These are phyloP conservation scores for Parnassius apollo DNA, from an alignment of 2,888 invertebrate species.

Conservation along the genomic window DNA sequence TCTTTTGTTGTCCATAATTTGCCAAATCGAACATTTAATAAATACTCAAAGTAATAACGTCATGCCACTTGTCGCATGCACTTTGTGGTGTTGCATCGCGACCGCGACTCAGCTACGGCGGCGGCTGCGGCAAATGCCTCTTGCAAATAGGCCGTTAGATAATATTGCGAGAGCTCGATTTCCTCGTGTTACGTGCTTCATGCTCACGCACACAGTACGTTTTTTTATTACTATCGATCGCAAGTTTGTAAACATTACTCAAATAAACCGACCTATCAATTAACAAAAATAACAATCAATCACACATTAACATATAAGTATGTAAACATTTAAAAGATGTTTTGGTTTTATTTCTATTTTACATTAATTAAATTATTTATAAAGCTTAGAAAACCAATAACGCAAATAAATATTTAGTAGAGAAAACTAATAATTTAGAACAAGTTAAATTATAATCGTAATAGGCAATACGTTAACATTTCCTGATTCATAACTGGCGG, in stretches of 20 bases:
- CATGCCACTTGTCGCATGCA: constrained; percentile 14
- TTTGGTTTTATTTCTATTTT: background rate
- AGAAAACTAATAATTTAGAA: constrained; percentile 28
- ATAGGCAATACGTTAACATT: constrained; percentile 43
- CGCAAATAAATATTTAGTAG: constrained; percentile 1
- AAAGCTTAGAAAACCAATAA: background rate
- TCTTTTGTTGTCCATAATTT: background rate
- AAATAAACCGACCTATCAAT: constrained; percentile 39
- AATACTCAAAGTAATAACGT: constrained; percentile 3
- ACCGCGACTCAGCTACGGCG: background rate
- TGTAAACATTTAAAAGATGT: background rate
- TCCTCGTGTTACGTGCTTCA: constrained; percentile 62
- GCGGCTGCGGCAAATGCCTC: constrained; percentile 21
- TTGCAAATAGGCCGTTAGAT: constrained; percentile 50
- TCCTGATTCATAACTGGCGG: constrained; percentile 57
- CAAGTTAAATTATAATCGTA: constrained; percentile 36
- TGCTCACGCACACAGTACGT: constrained; percentile 40
- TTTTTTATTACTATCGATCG: constrained; percentile 38
- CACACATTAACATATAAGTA: background rate
- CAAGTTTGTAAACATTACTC: constrained; percentile 45
- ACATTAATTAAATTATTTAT: background rate
- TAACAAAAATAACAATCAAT: constrained; percentile 32
- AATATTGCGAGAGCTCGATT: constrained; percentile 56
- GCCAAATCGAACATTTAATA: constrained; percentile 3
- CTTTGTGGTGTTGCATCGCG: background rate